Evolutionary conservation across 2,888 invertebrate species (phyloP).

Genomic region (Luperina nickerlii): DNA sequence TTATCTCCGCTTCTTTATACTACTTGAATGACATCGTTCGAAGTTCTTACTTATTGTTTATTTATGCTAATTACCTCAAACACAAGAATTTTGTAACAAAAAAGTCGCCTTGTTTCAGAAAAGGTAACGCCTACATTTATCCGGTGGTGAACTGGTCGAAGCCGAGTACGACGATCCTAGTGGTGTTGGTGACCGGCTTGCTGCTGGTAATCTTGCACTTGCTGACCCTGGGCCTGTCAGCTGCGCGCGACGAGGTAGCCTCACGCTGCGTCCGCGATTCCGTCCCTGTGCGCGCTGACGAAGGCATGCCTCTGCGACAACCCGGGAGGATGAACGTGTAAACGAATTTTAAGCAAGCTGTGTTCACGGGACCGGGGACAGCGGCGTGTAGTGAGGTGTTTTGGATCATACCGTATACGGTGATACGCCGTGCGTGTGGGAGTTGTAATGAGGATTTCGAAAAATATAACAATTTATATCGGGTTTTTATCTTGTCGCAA

Average conservation of each 20-base stretch:
- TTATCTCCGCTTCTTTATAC: neutral
- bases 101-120: conserved; percentile 80
- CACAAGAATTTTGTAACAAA: neutral
- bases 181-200: conserved; percentile 91
- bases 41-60: neutral
- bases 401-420: neutral
- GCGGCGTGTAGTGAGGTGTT: neutral
- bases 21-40: neutral
- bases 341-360: neutral
- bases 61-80: neutral
- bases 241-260: conserved; percentile 82
- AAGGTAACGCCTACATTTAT: conserved; percentile 93
- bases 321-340: conserved; percentile 52
- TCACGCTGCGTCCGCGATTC: conserved; percentile 70
- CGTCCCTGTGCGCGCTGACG: conserved; percentile 69
- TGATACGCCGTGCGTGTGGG: neutral
- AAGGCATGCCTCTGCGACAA: conserved; percentile 76
- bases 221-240: conserved; percentile 89
- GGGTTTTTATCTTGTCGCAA: neutral
- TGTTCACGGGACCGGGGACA: neutral
- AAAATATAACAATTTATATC: neutral
- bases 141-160: conserved; percentile 94
- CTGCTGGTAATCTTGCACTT: conserved; percentile 92
- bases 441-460: neutral
- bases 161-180: conserved; percentile 90